Conservation (phyloP, 2,888 invertebrate genomes). For the Rotaria magnacalcarata region DNA sequence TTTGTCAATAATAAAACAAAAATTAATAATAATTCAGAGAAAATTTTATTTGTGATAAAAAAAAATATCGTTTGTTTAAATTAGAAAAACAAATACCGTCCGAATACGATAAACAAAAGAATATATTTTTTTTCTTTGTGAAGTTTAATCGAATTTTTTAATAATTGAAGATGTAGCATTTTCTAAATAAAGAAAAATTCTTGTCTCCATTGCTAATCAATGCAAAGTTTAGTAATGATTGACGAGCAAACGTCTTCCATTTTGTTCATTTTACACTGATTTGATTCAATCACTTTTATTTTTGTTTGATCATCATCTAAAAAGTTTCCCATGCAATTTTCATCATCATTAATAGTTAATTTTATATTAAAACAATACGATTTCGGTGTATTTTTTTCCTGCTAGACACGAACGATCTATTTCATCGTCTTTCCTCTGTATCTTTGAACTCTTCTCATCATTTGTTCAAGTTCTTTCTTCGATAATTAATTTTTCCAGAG, state of each 20-base stretch:
- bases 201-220: conserved; percentile 49
- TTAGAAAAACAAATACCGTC: background rate
- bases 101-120: background rate
- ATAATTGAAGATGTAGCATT: background rate
- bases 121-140: no score
- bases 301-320: conserved; percentile 74
- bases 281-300: conserved; percentile 77
- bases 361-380: no score
- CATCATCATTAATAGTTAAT: conserved; percentile 74
- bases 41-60: no score
- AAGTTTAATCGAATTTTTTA: background rate
- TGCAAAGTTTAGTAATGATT: conserved; percentile 88
- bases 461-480: conserved; percentile 56
- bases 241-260: conserved; percentile 84
- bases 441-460: conserved; percentile 76
- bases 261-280: conserved; percentile 88
- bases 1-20: no score
- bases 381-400: no score
- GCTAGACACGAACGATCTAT: conserved; percentile 38
- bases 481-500: conserved; percentile 72
- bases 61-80: no score
- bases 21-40: no score
- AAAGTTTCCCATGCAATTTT: conserved; percentile 79
- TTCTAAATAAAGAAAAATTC: no score
- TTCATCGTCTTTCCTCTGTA: conserved; percentile 67